Evolutionary conservation across 2,797 vertebrate genomes (phyloP).

Genomic region (Oreonectes daqikongensis): DNA sequence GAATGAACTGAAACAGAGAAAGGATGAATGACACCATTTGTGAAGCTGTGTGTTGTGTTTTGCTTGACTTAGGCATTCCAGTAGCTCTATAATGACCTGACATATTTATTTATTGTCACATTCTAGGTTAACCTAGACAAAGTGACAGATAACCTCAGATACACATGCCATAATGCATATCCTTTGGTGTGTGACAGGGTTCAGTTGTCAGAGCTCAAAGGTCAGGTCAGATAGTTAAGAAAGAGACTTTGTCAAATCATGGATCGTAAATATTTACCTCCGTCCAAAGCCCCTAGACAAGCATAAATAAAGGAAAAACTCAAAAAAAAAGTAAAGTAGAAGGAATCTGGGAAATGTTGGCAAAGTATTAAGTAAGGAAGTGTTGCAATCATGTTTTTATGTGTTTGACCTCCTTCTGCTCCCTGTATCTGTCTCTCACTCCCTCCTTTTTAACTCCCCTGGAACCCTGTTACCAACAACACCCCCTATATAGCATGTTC

Average conservation of each 20-base stretch:
- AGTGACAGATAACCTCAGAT: conserved; percentile 22
- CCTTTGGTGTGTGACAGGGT: conserved; percentile 46
- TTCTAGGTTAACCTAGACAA: conserved; percentile 17
- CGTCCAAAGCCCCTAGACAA: conserved; percentile 55
- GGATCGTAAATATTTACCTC: conserved; percentile 67
- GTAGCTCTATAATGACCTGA: conserved; percentile 32
- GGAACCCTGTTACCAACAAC: background rate
- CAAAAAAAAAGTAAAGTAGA: conserved; percentile 25
- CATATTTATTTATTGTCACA: conserved; percentile 29
- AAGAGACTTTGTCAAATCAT: conserved; percentile 41
- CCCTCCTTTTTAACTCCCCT: background rate
- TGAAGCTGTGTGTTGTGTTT: background rate
- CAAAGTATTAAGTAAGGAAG: conserved; percentile 47
- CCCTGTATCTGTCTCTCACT: background rate
- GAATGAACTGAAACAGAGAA: background rate
- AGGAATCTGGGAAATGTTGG: conserved; percentile 56
- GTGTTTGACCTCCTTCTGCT: conserved; percentile 35
- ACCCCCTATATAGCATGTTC: conserved; percentile 29
- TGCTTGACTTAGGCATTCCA: conserved; percentile 29
- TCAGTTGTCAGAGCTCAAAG: conserved; percentile 37
- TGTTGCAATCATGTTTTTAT: conserved; percentile 57
- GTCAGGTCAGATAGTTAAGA: conserved; percentile 24
- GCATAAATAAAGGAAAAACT: conserved; percentile 59
- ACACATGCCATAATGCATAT: conserved; percentile 43
- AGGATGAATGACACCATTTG: conserved; percentile 22